Base-by-base conservation (phyloP, 1,140 invertebrate species). In the Helicorthomorpha holstii region DNA sequence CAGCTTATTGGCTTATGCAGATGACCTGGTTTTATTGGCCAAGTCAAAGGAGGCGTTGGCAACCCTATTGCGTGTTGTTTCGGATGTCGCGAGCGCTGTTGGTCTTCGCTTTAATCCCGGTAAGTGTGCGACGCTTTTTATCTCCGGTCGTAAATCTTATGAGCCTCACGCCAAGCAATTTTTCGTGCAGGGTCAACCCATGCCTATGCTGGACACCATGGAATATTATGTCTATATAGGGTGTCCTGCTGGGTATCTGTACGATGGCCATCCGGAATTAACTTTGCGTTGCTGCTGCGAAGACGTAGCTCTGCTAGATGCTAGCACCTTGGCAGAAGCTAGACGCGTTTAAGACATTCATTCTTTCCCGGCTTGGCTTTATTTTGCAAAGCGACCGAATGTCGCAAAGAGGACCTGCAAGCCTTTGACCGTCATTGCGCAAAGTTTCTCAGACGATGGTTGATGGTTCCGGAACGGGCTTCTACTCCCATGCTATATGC, bases 61-160 rank as follows among this genome's bases (percentile, higher is more conserved):
- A 42, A 12, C 12, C 10, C 10, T 24, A 34, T 38, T 56, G 19
- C 49, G 56, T 45, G 26, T 49, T 19, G 41, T n/a, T n/a, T n/a
- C n/a, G n/a, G n/a, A n/a, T n/a, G n/a, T n/a, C n/a, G n/a, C n/a
- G n/a, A n/a, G n/a, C n/a, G n/a, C n/a, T n/a, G n/a, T n/a, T n/a
- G n/a, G n/a, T n/a, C n/a, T n/a, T n/a, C n/a, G n/a, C n/a, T 58
- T 56, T 25, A 56, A 56, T 52, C 48, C 57, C 19, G 21, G 16
- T 4, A 56, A 56, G 52, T 56, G 55, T 14, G 45, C n/a, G 57
- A 46, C 45, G 7, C 12, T 46, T 19, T 10, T 12, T 24, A 12
- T 46, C 34, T 10, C 34, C 22, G 45, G 45, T 12, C 4, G 12
- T 12, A 12, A 19, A 41, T 19, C 38, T 19, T 12, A 46, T 7